Evolutionary conservation across 2,888 invertebrate species (phyloP).

Genomic region (Cactoblastis cactorum): DNA sequence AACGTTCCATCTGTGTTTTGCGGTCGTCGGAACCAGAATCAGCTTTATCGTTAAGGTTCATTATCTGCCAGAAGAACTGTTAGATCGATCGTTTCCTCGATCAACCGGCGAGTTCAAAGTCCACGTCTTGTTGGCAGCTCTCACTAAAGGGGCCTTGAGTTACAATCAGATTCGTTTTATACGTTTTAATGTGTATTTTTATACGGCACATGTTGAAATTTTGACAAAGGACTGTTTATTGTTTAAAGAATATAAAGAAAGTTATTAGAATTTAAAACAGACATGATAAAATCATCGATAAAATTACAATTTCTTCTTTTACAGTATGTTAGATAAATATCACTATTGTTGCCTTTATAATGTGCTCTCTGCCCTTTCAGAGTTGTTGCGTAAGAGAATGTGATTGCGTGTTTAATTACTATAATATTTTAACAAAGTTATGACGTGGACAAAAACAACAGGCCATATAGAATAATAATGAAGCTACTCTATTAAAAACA

Average conservation of each 20-base stretch:
- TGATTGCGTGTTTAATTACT: background rate
- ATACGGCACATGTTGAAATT: background rate
- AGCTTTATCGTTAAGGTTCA: background rate
- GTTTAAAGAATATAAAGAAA: background rate
- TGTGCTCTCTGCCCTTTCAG: constrained; percentile 1
- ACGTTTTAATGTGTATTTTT: background rate
- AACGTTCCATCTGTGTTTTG: background rate
- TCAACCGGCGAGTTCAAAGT: constrained; percentile 10
- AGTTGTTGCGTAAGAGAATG: background rate
- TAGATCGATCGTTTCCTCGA: constrained; percentile 5
- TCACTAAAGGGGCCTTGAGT: constrained; percentile 8
- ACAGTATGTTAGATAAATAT: background rate
- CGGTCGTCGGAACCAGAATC: background rate
- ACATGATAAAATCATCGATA: background rate
- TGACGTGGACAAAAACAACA: constrained; percentile 1
- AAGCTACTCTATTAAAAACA: background rate
- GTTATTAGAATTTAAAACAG: background rate
- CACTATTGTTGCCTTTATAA: background rate
- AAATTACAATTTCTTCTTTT: background rate
- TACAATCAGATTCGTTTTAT: background rate
- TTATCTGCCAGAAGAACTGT: background rate
- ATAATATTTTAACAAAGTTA: background rate
- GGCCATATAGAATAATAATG: background rate
- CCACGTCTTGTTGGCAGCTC: constrained; percentile 5
- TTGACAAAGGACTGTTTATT: background rate